Percentiles rank a stretch among this genome's conserved stretches.
phyloP scores from a whole-genome alignment of 2,888 invertebrate species.

The Nipponacmea schrenckii region DNA sequence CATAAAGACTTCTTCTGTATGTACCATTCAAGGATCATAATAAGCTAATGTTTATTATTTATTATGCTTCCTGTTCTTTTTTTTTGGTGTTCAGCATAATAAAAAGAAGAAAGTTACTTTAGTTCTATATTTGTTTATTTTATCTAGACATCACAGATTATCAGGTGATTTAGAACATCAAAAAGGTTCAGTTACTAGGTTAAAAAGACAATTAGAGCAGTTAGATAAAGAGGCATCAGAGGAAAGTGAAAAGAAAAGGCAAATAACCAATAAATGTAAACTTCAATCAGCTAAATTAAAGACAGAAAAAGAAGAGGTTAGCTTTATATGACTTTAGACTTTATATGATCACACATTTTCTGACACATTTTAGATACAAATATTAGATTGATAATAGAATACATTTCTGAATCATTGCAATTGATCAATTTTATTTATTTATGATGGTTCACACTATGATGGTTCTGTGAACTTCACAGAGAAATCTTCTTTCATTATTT shows the following conservation, averaged over 20 bases:
- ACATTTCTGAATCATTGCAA: background rate
- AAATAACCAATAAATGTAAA: slow-evolving; percentile 52
- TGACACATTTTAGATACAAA: too few species aligned
- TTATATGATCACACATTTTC: too few species aligned
- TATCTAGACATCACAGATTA: slow-evolving; percentile 47
- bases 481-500: slow-evolving; percentile 5
- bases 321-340: background rate
- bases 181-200: slow-evolving; percentile 43
- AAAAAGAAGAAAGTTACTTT: background rate
- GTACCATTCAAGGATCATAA: too few species aligned
- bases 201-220: slow-evolving; percentile 46
- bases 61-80: background rate
- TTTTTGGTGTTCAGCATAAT: too few species aligned
- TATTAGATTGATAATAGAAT: background rate
- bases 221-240: slow-evolving; percentile 46
- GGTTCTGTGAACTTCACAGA: too few species aligned
- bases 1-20: too few species aligned
- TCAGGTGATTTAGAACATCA: slow-evolving; percentile 52
- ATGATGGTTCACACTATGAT: too few species aligned
- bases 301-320: slow-evolving; percentile 62
- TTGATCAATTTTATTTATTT: too few species aligned
- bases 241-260: slow-evolving; percentile 58
- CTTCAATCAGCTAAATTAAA: slow-evolving; percentile 48
- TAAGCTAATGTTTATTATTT: too few species aligned
- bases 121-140: background rate